phyloP scores from a whole-genome alignment of 2,113 vertebrate species.

The Planiliza haematocheilus region DNA sequence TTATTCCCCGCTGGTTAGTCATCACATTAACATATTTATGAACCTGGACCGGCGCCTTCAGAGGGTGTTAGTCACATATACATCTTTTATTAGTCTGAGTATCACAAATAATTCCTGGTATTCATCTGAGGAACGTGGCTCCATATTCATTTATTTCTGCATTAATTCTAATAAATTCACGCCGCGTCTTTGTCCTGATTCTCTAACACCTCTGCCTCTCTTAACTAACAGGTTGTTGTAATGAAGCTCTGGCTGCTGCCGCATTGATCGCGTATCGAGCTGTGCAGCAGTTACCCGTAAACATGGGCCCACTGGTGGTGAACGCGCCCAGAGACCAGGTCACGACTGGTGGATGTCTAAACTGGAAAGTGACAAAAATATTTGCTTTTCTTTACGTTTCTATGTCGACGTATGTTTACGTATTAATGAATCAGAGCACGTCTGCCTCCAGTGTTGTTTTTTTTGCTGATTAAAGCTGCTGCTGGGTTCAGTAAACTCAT shows the following conservation, averaged over 20 bases:
- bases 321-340: not conserved
- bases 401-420: too few relatives aligned
- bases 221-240: conserved; percentile 48
- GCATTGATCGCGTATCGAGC: conserved; percentile 65
- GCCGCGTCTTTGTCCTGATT: not conserved
- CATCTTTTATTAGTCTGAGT: not conserved
- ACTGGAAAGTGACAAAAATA: too few relatives aligned
- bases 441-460: too few relatives aligned
- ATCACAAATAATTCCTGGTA: not conserved
- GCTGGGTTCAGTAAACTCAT: too few relatives aligned
- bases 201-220: not conserved
- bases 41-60: not conserved
- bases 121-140: not conserved
- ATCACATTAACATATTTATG: conserved; percentile 33
- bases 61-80: conserved; percentile 2
- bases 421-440: too few relatives aligned
- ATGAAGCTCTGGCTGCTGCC: conserved; percentile 58
- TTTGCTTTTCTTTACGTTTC: too few relatives aligned
- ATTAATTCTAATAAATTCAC: not conserved
- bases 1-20: conserved; percentile 11
- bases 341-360: not conserved
- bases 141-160: not conserved
- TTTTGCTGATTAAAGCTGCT: too few relatives aligned
- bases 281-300: conserved; percentile 20
- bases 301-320: not conserved